Percentiles rank a stretch among this genome's conserved stretches.
Conservation (phyloP, 1,140 invertebrate species). For the Linepithema humile region DNA sequence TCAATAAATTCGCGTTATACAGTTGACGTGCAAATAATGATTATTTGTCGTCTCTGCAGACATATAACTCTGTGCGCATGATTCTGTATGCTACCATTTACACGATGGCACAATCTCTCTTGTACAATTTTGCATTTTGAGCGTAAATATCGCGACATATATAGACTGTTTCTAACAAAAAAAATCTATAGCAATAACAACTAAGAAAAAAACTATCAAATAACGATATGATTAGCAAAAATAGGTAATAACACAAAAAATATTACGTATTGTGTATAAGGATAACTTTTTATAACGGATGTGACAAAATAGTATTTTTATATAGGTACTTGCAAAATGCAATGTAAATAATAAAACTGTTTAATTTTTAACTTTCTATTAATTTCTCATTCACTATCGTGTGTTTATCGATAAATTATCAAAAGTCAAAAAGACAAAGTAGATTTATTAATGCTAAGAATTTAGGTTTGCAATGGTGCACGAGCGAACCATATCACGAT, state of each 20-base stretch:
- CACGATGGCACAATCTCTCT: conserved; percentile 41
- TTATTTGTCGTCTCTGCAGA: conserved; percentile 55
- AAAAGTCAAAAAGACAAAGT: neutral
- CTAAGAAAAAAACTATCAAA: conserved; percentile 35
- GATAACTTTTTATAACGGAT: neutral
- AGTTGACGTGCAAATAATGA: conserved; percentile 43
- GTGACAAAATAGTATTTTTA: conserved; percentile 8
- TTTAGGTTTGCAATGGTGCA: neutral
- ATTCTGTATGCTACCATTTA: conserved; percentile 47
- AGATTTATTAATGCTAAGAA: neutral
- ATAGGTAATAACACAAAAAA: neutral
- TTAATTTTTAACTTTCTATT: neutral
- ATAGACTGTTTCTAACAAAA: conserved; percentile 41
- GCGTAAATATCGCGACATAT: conserved; percentile 48
- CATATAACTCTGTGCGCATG: conserved; percentile 56
- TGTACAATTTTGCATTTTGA: conserved; percentile 53
- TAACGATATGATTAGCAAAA: neutral
- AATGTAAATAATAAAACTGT: neutral
- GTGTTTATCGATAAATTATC: neutral
- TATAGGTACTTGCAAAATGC: neutral
- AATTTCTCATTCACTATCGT: neutral
- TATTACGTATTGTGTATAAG: neutral
- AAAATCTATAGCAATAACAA: conserved; percentile 1
- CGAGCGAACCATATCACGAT: neutral
- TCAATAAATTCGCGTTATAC: conserved; percentile 50